Evolutionary conservation across 2,888 invertebrate genomes (phyloP).

Genomic region (Cantharis nigra): DNA sequence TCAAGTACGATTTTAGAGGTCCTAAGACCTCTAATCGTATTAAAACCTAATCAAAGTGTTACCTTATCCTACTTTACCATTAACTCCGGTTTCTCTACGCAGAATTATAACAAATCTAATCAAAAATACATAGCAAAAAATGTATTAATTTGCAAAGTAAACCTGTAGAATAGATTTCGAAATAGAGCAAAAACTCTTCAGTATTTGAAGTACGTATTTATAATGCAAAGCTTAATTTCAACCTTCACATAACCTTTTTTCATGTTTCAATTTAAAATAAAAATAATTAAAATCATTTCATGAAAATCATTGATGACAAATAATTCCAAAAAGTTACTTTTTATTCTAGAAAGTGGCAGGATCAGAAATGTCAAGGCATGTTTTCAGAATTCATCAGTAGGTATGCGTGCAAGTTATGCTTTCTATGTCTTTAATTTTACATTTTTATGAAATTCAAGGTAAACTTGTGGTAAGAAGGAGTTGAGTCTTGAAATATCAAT

Average conservation of each 20-base stretch:
- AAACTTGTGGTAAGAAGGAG: conserved; percentile 28
- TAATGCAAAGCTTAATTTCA: neutral
- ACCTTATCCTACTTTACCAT: neutral
- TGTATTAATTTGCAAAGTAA: neutral
- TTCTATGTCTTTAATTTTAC: conserved; percentile 31
- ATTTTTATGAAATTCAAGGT: conserved; percentile 34
- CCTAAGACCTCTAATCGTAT: too few relatives aligned
- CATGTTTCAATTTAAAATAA: neutral
- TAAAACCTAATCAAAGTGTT: neutral
- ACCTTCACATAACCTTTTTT: neutral
- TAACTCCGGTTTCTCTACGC: neutral
- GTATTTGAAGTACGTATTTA: neutral
- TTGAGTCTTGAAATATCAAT: conserved; percentile 14
- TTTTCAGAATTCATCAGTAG: conserved; percentile 36
- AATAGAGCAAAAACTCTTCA: neutral
- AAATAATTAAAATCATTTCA: neutral
- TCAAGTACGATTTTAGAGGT: too few relatives aligned
- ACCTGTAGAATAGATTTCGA: neutral
- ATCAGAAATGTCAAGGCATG: conserved; percentile 39
- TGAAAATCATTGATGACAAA: conserved; percentile 4
- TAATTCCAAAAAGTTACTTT: conserved; percentile 29
- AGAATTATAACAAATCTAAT: neutral
- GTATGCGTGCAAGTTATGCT: conserved; percentile 33
- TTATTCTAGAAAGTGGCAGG: conserved; percentile 35
- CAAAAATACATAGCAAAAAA: neutral